Evolutionary conservation across 2,113 vertebrate species (phyloP), one percentile per base, ranked within the genome.

Genomic region (Siniperca chuatsi): DNA sequence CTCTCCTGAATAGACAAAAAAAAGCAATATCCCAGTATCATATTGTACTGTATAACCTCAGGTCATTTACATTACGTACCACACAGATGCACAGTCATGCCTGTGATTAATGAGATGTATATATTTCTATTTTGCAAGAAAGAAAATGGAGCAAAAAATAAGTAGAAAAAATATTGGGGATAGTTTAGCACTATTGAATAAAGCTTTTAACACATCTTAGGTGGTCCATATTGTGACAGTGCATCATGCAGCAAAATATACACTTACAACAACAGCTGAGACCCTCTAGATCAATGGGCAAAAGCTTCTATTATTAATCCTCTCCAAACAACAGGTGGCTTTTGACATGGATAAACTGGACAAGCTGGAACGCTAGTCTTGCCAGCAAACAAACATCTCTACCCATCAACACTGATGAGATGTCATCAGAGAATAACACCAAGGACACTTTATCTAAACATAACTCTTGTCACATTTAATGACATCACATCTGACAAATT

Each of bases 241-340:
- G 23, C 40, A 60, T 42, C 55, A 75, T 46, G 20, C 25, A n/a
- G 33, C 40, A 68, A 52, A 57, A 75, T 40, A 70, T 65, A 73
- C 6, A 0, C 13, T 81, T 85, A 70, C 46, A 75, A 44, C 8
- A 62, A 21, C 84, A 84, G 54, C 74, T 81, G 58, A n/a, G 64
- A 33, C 50, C 25, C 20, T n/a, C 0, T n/a, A 72, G 70, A 79
- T 79, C 55, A 71, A 78, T 20, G 48, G 8, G 0, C 35, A 44
- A 52, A 54, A 37, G 33, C 40, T 54, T 82, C 83, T 90, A 50
- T 81, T 83, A 81, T 79, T 71, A 84, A 78, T 78, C 64, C 10
- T 11, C 7, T 4, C 1, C 35, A 58, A 77, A 73, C 40, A 80
- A 83, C 85, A 87, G 82, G 79, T 83, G 89, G 57, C 18, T 72